Conservation (phyloP, 2,797 vertebrate species). For the Tolypeutes matacus region DNA sequence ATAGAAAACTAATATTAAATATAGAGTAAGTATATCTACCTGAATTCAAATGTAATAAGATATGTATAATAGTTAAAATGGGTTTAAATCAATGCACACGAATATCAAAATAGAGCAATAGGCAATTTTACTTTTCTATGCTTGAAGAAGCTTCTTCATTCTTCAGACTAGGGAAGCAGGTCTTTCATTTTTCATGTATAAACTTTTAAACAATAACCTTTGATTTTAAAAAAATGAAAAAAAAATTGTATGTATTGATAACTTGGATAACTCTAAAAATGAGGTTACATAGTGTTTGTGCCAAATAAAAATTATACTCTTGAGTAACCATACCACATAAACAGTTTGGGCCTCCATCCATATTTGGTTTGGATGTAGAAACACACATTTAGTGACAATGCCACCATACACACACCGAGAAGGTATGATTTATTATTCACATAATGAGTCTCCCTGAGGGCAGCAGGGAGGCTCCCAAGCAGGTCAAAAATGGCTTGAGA, state of each 20-base stretch:
- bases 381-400: not conserved
- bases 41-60: not conserved
- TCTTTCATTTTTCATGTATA: not conserved
- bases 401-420: rapidly evolving
- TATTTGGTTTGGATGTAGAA: not conserved
- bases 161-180: not conserved
- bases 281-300: not conserved
- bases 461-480: not conserved
- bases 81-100: not conserved
- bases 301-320: not conserved
- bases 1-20: not conserved
- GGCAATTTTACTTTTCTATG: not conserved
- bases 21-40: not conserved
- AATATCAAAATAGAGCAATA: not conserved
- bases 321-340: not conserved
- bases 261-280: not conserved
- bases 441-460: not conserved
- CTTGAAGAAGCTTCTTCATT: not conserved
- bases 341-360: too few species aligned
- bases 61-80: not conserved
- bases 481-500: not conserved
- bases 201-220: not conserved
- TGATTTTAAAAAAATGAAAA: not conserved
- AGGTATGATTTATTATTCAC: not conserved
- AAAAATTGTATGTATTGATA: not conserved